Evolutionary conservation across 2,797 vertebrate species (phyloP).

Genomic region (Spatula versicolor): DNA sequence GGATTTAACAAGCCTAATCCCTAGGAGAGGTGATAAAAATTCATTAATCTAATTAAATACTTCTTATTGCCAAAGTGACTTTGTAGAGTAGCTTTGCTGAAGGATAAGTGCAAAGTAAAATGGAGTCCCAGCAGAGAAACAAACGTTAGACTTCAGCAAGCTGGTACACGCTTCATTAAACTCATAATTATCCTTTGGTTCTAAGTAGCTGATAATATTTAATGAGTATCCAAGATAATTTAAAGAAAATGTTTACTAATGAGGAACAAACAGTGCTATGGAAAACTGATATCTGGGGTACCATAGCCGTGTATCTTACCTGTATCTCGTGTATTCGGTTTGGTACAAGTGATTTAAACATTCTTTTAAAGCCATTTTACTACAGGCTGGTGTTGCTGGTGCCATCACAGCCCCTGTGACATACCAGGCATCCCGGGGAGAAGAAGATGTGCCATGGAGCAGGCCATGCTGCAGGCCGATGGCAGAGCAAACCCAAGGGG

Average conservation of each 20-base stretch:
- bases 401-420: neutral
- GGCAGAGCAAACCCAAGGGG: neutral
- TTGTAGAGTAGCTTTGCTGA: constrained; percentile 94
- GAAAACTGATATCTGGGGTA: constrained; percentile 82
- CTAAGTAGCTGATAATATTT: constrained; percentile 99
- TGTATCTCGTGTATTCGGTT: constrained; percentile 69
- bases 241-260: constrained; percentile 89
- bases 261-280: constrained; percentile 82
- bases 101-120: constrained; percentile 99
- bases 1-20: constrained; percentile 92
- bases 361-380: neutral
- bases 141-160: constrained; percentile 91
- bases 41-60: constrained; percentile 99
- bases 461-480: rapidly evolving
- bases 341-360: constrained; percentile 50
- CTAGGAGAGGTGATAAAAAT: constrained; percentile 93
- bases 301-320: constrained; percentile 79
- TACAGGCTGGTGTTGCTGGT: neutral
- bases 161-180: constrained; percentile 97
- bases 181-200: constrained; percentile 99
- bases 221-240: constrained; percentile 96
- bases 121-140: constrained; percentile 95
- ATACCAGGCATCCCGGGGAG: neutral
- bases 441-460: neutral
- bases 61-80: constrained; percentile 98